Percentiles rank a stretch among this genome's conserved stretches.
phyloP scores from a whole-genome alignment of 1,140 invertebrate species.

The Andrena cerasifolii region DNA sequence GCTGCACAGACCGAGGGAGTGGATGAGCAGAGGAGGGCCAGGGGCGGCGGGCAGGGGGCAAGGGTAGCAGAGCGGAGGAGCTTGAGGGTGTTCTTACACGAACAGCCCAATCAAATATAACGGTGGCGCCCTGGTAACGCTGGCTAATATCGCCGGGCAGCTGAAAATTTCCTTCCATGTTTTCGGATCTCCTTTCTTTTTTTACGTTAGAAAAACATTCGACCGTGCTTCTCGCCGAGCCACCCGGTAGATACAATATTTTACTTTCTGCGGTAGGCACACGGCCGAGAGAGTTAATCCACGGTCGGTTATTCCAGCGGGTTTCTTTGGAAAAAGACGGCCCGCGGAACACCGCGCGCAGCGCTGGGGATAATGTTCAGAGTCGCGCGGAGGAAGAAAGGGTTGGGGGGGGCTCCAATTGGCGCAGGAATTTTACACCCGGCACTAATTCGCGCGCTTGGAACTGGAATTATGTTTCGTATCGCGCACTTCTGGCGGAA shows the following conservation, averaged over 20 bases:
- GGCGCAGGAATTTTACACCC: background rate
- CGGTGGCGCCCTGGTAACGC: constrained; percentile 60
- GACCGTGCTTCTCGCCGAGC: constrained; percentile 47
- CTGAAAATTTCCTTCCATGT: constrained; percentile 60
- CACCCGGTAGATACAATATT: constrained; percentile 61
- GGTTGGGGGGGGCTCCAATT: too few species aligned
- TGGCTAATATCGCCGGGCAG: constrained; percentile 60
- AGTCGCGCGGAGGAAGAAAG: background rate
- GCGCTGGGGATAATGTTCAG: background rate
- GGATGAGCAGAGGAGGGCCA: constrained; percentile 55
- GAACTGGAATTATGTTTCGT: background rate
- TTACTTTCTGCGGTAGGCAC: constrained; percentile 61
- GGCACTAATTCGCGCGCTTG: background rate
- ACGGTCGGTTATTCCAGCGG: constrained; percentile 33
- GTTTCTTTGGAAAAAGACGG: constrained; percentile 45
- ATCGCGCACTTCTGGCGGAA: background rate
- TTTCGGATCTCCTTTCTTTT: constrained; percentile 61
- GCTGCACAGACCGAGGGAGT: constrained; percentile 64
- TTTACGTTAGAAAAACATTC: constrained; percentile 62
- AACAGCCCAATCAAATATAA: constrained; percentile 77
- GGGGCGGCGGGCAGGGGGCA: constrained; percentile 17
- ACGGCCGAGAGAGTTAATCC: constrained; percentile 39
- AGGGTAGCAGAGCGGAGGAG: constrained; percentile 47
- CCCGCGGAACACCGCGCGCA: constrained; percentile 12
- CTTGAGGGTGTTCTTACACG: constrained; percentile 71